These are phyloP conservation scores for Butorides virescens DNA, from an alignment of 2,113 vertebrate species.

Conservation along the genomic window DNA sequence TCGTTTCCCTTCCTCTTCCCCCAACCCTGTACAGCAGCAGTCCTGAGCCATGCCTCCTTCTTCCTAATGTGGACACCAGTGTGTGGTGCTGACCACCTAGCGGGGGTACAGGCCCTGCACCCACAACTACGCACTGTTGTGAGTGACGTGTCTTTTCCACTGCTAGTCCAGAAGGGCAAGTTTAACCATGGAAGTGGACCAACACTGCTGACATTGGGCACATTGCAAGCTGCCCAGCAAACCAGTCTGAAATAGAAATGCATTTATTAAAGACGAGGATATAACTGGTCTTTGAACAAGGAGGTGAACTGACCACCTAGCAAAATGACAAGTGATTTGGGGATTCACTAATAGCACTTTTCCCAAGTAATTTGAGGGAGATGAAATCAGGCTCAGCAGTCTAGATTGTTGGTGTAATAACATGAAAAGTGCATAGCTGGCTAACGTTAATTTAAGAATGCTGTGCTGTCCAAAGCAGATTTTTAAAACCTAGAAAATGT, in stretches of 20 bases:
- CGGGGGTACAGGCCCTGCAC: rapidly evolving
- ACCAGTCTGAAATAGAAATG: not conserved
- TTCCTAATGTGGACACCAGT: not conserved
- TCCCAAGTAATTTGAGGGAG: not conserved
- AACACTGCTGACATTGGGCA: not conserved
- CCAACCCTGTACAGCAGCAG: not conserved
- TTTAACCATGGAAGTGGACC: not conserved
- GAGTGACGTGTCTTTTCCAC: not conserved
- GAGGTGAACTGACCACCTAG: not conserved
- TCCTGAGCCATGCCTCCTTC: not conserved
- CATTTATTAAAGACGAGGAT: not conserved
- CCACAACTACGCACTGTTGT: rapidly evolving
- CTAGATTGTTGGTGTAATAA: not conserved
- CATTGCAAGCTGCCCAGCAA: not conserved
- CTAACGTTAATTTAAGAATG: not conserved
- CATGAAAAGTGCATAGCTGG: not conserved
- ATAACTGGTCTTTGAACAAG: not conserved
- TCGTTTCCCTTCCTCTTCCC: not conserved
- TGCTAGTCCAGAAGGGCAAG: not conserved
- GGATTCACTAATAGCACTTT: not conserved
- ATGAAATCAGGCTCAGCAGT: not conserved
- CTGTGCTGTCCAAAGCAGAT: not conserved
- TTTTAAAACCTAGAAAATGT: conserved; percentile 1
- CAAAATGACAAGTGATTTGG: not conserved
- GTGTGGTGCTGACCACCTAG: not conserved